Conservation (phyloP, 2,113 vertebrate species). For the Tilapia sparmanii region DNA sequence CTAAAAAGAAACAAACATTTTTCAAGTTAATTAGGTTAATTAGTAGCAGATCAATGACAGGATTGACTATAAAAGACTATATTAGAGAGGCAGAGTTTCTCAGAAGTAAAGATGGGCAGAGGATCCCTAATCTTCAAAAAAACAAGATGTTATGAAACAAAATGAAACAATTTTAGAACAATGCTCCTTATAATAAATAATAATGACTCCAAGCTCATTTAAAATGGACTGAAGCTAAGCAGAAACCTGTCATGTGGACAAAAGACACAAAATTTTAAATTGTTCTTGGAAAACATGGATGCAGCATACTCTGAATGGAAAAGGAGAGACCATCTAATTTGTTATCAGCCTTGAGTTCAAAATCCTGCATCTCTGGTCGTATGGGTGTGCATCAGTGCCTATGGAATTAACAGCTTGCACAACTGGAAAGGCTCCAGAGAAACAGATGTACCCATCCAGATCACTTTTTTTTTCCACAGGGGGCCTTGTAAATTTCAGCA, state of each 20-base stretch:
- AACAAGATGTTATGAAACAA: background rate
- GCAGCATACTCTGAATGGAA: background rate
- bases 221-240: background rate
- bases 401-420: background rate
- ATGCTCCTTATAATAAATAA: background rate
- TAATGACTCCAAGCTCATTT: background rate
- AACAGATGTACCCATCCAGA: background rate
- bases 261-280: background rate
- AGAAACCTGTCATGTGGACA: fast-evolving
- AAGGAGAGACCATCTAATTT: background rate
- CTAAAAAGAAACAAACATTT: background rate
- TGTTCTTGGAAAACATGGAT: fast-evolving
- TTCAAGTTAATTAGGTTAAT: fast-evolving
- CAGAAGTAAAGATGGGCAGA: background rate
- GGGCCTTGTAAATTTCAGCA: background rate
- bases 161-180: fast-evolving
- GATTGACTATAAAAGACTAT: background rate
- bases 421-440: background rate
- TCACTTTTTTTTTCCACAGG: background rate
- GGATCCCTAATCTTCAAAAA: background rate
- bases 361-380: background rate
- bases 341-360: background rate
- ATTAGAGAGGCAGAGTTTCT: background rate
- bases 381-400: background rate
- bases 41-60: background rate